A percentile compares a stretch with the other conserved stretches of the same genome.
Conservation (phyloP, 1,140 invertebrate species). For the Drosophila lowei region DNA sequence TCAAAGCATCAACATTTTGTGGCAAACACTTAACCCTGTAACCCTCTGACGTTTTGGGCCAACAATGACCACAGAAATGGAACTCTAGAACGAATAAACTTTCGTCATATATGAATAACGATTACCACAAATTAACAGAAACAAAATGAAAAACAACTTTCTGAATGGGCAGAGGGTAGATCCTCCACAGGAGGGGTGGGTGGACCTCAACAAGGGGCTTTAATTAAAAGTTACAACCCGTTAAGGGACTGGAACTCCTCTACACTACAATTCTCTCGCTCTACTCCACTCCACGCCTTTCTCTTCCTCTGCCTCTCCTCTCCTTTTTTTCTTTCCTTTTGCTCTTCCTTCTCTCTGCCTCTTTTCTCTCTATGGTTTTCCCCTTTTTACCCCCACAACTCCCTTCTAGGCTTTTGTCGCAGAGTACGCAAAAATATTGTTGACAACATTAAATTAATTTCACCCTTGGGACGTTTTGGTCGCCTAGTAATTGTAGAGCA, state of each 20-base stretch:
- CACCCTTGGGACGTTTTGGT: slow-evolving; percentile 33
- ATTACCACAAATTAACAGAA: slow-evolving; percentile 63
- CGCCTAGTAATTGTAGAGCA: neutral
- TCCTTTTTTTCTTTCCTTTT: neutral
- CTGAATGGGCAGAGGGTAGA: no score
- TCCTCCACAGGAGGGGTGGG: neutral
- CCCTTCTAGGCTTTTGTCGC: neutral
- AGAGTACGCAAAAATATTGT: slow-evolving; percentile 59
- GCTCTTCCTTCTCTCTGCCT: slow-evolving; percentile 1
- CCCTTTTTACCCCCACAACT: neutral
- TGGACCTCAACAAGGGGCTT: slow-evolving; percentile 32
- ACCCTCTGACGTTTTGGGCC: slow-evolving; percentile 22
- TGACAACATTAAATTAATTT: slow-evolving; percentile 68
- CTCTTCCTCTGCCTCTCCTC: neutral
- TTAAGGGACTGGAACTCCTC: slow-evolving; percentile 18
- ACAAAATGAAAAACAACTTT: neutral
- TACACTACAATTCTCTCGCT: neutral
- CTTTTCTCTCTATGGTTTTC: slow-evolving; percentile 6
- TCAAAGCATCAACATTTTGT: slow-evolving; percentile 37
- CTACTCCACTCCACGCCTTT: neutral
- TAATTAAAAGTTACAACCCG: slow-evolving; percentile 71
- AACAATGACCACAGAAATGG: slow-evolving; percentile 54
- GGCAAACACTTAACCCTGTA: slow-evolving; percentile 16
- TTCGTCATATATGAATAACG: slow-evolving; percentile 44
- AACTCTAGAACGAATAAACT: slow-evolving; percentile 13